A percentile compares a stretch with the other conserved stretches of the same genome.
phyloP scores from a whole-genome alignment of 2,888 invertebrate species.

The Acanthosepion lycidas region DNA sequence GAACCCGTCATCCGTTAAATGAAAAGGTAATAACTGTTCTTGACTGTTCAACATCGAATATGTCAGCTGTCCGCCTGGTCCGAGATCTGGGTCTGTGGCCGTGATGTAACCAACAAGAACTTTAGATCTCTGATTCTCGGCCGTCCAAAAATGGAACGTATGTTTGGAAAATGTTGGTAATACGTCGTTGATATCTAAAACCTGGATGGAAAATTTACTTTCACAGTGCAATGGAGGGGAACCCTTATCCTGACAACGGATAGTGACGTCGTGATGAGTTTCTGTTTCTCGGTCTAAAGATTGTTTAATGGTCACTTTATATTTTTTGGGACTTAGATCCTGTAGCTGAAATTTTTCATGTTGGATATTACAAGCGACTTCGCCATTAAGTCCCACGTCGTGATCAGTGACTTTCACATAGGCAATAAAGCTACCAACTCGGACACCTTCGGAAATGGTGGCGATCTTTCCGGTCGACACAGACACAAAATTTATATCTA shows the following conservation, averaged over 20 bases:
- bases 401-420: neutral
- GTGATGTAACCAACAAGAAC: slow-evolving; percentile 40
- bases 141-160: neutral
- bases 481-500: neutral
- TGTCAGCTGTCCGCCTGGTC: slow-evolving; percentile 56
- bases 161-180: neutral
- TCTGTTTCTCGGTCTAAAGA: neutral
- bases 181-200: neutral
- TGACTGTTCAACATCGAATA: slow-evolving; percentile 57
- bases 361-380: neutral
- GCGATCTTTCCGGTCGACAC: neutral
- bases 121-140: neutral
- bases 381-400: neutral
- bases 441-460: neutral
- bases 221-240: neutral
- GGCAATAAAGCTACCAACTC: neutral
- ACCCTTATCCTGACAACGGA: neutral
- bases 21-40: neutral
- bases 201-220: neutral
- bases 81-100: slow-evolving; percentile 64
- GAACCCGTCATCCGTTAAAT: neutral
- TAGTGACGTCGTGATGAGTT: neutral
- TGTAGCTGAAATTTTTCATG: neutral
- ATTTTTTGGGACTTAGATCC: neutral
- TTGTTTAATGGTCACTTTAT: neutral